A percentile compares a stretch with the other conserved stretches of the same genome.
phyloP scores from a whole-genome alignment of 2,113 vertebrate genomes.

The Sebastes schlegelii region DNA sequence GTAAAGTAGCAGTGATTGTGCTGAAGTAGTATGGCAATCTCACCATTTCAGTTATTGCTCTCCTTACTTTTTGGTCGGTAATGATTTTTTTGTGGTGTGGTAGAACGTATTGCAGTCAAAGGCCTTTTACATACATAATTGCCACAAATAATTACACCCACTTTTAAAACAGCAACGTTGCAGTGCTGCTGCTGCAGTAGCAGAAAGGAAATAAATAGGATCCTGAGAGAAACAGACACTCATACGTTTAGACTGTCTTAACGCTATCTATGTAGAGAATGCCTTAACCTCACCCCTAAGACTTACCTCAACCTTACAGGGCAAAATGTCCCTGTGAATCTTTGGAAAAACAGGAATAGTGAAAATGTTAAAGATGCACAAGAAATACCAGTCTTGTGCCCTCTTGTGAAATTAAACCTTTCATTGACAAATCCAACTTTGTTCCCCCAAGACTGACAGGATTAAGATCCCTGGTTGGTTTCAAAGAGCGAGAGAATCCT shows the following conservation, averaged over 20 bases:
- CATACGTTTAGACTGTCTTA: conserved; percentile 59
- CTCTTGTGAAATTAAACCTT: conserved; percentile 51
- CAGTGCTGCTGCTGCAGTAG: conserved; percentile 63
- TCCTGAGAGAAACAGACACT: conserved; percentile 80
- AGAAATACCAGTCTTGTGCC: conserved; percentile 52
- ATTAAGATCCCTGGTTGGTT: conserved; percentile 46
- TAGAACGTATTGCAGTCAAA: conserved; percentile 74
- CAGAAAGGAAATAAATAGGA: conserved; percentile 79
- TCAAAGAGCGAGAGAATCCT: conserved; percentile 71
- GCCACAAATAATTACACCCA: conserved; percentile 63
- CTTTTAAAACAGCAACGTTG: conserved; percentile 57
- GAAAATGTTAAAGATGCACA: conserved; percentile 50
- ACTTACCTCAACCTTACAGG: conserved; percentile 54
- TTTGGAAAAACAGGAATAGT: conserved; percentile 81
- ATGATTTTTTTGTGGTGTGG: conserved; percentile 61
- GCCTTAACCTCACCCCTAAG: conserved; percentile 53
- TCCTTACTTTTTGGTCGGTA: conserved; percentile 78
- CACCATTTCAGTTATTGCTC: conserved; percentile 75
- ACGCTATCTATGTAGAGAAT: conserved; percentile 57
- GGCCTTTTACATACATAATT: conserved; percentile 55
- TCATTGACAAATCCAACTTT: conserved; percentile 37
- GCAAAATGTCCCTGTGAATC: conserved; percentile 58
- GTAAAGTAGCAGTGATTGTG: conserved; percentile 77
- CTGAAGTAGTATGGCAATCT: conserved; percentile 65
- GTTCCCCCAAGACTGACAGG: conserved; percentile 6